Evolutionary conservation across 1,140 invertebrate species (phyloP), one percentile per base, ranked within the genome.

Genomic region (Listronotus bonariensis): DNA sequence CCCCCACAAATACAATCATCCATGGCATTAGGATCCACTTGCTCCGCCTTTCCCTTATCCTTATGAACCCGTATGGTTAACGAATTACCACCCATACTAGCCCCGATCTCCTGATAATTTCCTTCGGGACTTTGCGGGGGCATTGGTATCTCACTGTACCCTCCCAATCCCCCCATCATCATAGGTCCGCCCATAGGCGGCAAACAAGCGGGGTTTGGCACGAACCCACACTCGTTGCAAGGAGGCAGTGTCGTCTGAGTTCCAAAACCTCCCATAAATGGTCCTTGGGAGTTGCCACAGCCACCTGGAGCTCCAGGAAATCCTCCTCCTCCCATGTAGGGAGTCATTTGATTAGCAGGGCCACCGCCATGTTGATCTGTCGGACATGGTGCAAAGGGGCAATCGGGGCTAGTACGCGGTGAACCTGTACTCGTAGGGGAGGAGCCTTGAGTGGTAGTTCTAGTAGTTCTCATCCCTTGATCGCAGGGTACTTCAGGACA

Each of bases 81-180:
- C 17, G 73, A 72, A 55, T 80, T 80, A n/a, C 74, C 75, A 6
- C 77, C 77, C 72, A 80, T 75, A 14, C 67, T 68, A 1, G 77
- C 76, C 0, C 76, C 78, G 43, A 80, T 79, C 68, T 79, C 78
- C 66, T 79, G 75, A 52, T 77, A 78, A 48, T 73, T 71, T 18
- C 74, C 70, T 9, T 70, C 68, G 45, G 53, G 51, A 15, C 38
- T 31, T 38, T 7, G 45, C 8, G 48, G 46, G 3, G 17, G 26
- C 15, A 41, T 20, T 3, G 8, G 12, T n/a, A 20, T 42, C 2
- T 26, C 43, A 0, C 11, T 20, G 46, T 60, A 41, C 1, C 36
- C 34, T n/a, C 43, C 49, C 20, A 55, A 34, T 12, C 32, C 31
- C 8, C n/a, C 11, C 40, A 11, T 31, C n/a, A 46, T 10, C 26